Conservation (phyloP, 1,140 invertebrate genomes). For the Eurosta solidaginis region DNA sequence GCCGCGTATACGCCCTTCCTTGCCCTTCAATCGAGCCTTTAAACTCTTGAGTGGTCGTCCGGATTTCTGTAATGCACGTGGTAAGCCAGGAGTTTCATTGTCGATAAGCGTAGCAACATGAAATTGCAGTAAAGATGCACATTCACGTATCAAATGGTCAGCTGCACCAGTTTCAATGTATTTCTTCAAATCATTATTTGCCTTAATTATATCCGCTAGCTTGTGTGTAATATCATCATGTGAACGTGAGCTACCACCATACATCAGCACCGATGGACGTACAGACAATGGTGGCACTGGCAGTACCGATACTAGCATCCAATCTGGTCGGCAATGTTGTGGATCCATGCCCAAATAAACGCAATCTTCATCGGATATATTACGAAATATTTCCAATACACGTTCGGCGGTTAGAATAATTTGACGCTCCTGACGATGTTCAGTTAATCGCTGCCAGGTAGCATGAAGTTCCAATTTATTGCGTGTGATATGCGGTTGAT, state of each 20-base stretch:
- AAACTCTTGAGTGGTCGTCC: conserved; percentile 96
- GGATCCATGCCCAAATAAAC: conserved; percentile 92
- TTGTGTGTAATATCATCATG: conserved; percentile 98
- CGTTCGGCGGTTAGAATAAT: conserved; percentile 88
- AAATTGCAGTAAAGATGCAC: conserved; percentile 95
- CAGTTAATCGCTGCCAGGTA: conserved; percentile 96
- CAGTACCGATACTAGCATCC: conserved; percentile 97
- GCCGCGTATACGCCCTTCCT: conserved; percentile 95
- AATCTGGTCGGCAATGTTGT: conserved; percentile 92
- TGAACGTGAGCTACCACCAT: conserved; percentile 94
- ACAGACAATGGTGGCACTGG: conserved; percentile 92
- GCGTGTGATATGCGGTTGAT: conserved; percentile 87
- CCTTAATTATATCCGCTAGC: conserved; percentile 95
- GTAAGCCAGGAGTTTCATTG: conserved; percentile 96
- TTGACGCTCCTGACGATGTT: conserved; percentile 93
- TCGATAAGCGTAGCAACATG: conserved; percentile 96
- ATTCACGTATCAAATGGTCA: conserved; percentile 92
- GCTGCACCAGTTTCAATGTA: conserved; percentile 95
- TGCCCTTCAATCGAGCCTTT: conserved; percentile 86
- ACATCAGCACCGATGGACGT: conserved; percentile 97
- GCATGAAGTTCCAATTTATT: conserved; percentile 88
- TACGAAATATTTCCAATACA: conserved; percentile 92
- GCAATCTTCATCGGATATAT: conserved; percentile 95
- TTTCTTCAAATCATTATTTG: conserved; percentile 90
- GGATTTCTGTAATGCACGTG: conserved; percentile 95